Evolutionary conservation across 2,888 invertebrate species (phyloP), one percentile per base, ranked within the genome.

Genomic region (Cephus nigrinus): DNA sequence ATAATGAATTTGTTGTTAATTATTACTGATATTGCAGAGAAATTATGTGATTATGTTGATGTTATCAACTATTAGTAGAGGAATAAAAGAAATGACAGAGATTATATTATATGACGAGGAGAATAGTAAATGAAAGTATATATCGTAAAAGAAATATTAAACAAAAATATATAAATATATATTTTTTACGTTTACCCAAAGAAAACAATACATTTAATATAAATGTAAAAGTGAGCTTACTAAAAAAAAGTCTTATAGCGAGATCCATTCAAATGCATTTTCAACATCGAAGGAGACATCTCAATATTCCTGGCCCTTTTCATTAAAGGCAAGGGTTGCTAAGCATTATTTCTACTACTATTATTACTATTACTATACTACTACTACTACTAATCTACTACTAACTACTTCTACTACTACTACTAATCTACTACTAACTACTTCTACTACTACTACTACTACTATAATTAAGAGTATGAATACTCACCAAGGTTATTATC

Each of bases 181-280:
- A 85, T 88, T 87, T 90, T 88, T 88, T 89, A 90, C 88, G 86
- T 89, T 88, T 90, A 88, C 85, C 90, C 88, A 89, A 90, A 90
- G 89, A 91, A 86, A 89, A 85, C 84, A 85, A 83, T 80, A 80
- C 80, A 80, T 81, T 84, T 79, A 78, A 80, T 80, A 80, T 81
- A 79, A 75, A 78, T 76, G 78, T 36, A 81, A 83, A 84, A 85
- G 84, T 86, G 86, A 87, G 86, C 86, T 89, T 86, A 87, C 83
- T 84, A 84, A 82, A 80, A 11, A 36, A 36, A 55, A 23, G 23
- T 55, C 73, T 80, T 84, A 82, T 82, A 81, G 84, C 75, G 78
- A 84, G 82, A 81, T 83, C 80, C 80, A 80, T 71, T 32, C 71
- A 23, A 31, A 23, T 71, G 71, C 71, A 34, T 36, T 30, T 31